These are phyloP conservation scores for Edolisoma coerulescens DNA, from an alignment of 2,113 vertebrate genomes.

Conservation along the genomic window DNA sequence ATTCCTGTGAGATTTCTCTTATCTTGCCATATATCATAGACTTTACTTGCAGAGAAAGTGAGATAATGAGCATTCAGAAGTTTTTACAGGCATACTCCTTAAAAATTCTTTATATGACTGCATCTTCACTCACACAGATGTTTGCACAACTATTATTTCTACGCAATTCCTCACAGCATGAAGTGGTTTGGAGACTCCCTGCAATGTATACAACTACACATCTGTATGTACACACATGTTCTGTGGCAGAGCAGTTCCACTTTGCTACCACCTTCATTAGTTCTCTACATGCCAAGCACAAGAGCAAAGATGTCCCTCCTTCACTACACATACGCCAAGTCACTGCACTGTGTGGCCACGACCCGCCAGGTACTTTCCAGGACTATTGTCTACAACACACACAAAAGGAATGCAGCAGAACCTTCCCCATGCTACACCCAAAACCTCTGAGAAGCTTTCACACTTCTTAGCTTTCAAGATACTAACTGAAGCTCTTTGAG, in stretches of 20 bases:
- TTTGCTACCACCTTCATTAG: neutral
- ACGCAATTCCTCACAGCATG: neutral
- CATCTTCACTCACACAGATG: neutral
- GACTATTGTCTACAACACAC: neutral
- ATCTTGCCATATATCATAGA: neutral
- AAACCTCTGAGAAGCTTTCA: neutral
- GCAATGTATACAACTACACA: neutral
- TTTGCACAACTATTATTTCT: neutral
- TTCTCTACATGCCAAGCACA: neutral
- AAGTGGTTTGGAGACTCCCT: neutral
- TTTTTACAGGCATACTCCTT: neutral
- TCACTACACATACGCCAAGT: neutral
- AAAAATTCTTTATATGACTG: rapidly evolving
- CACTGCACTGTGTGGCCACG: neutral
- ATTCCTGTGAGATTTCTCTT: neutral
- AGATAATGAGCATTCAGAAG: neutral
- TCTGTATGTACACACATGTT: rapidly evolving
- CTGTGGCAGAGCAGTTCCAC: neutral
- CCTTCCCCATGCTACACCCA: neutral
- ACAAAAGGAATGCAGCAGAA: neutral
- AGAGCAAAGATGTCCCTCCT: neutral
- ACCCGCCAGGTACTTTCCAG: neutral
- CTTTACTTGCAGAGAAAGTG: neutral
- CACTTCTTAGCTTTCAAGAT: neutral
- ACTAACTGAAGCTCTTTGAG: neutral